Percentiles rank a stretch among this genome's conserved stretches.
These are phyloP conservation scores for Lissonota sp. DNA, from an alignment of 2,888 invertebrate genomes.

Conservation along the genomic window DNA sequence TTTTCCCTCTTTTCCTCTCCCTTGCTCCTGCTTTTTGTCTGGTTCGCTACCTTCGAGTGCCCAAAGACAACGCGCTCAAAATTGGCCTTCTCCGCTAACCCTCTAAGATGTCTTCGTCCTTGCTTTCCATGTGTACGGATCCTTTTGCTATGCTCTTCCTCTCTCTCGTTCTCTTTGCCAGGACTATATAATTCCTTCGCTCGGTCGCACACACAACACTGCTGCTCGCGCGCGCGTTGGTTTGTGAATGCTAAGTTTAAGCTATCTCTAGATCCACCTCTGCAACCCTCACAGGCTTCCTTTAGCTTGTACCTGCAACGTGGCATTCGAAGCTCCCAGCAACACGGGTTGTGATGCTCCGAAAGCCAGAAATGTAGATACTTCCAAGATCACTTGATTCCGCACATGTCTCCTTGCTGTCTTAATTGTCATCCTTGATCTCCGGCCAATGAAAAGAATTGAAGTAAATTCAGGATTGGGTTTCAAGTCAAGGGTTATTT, in stretches of 20 bases:
- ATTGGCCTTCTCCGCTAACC: slow-evolving; percentile 71
- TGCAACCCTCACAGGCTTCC: slow-evolving; percentile 51
- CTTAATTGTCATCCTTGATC: no score
- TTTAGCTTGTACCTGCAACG: slow-evolving; percentile 19
- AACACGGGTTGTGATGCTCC: slow-evolving; percentile 24
- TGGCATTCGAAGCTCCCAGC: slow-evolving; percentile 7
- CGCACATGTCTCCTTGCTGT: no score
- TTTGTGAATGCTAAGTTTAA: slow-evolving; percentile 80
- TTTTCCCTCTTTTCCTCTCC: slow-evolving; percentile 65
- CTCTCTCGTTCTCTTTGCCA: slow-evolving; percentile 12
- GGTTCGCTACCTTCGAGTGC: slow-evolving; percentile 67
- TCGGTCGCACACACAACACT: slow-evolving; percentile 55
- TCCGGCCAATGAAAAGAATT: no score
- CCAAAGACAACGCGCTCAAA: slow-evolving; percentile 72
- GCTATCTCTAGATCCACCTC: slow-evolving; percentile 72
- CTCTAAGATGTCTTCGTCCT: slow-evolving; percentile 40
- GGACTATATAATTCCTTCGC: slow-evolving; percentile 41
- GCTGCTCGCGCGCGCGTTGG: slow-evolving; percentile 74
- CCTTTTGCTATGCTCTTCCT: slow-evolving; percentile 21
- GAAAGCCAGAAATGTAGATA: slow-evolving; percentile 28
- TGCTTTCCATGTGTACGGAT: slow-evolving; percentile 9
- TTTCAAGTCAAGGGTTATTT: no score
- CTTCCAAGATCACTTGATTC: slow-evolving; percentile 1
- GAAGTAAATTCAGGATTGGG: no score
- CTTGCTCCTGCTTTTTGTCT: slow-evolving; percentile 65